Base-by-base conservation (phyloP, 2,113 vertebrate species). In the Eira barbara region DNA sequence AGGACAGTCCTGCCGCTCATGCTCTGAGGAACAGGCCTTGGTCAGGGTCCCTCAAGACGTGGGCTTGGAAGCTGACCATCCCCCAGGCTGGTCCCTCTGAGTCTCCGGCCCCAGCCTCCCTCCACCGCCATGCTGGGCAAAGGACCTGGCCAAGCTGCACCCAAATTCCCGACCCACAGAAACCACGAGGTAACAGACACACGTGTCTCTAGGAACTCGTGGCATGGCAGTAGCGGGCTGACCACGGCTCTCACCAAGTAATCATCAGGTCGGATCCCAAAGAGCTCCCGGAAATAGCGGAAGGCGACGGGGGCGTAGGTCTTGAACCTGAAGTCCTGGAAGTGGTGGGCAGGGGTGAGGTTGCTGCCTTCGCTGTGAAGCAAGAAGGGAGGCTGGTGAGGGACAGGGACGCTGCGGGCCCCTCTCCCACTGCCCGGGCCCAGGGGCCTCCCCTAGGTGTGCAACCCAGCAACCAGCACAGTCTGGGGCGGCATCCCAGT, bases 251-350 rank as follows among this genome's bases (percentile, higher is more conserved):
- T 98, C 98, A 99, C 99, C 99, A 99, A 98, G 98, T 99, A 99
- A 98, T 99, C 99, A 18, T 99, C 99, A 0, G 99, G 99, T 96
- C 99, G 99, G 98, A 99, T 99, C 88, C 99, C 99, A 29, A 99
- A 99, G 89, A 99, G 99, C 89, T 99, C 99, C 98, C 99, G 99
- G 99, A 99, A 99, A 98, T 99, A 99, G n/a, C 99, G 99, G 96
- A 99, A 99, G 97, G 99, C 99, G 67, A 99, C 99, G 0, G 99
- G 99, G 18, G 99, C 99, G 0, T 99, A 99, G 0, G 99, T 99
- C 99, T 99, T 99, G 98, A 99, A 99, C 93, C 99, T 99, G 99
- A 99, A 99, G 99, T 99, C 99, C 0, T 99, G 99, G 69, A 99
- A 99, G 97, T 99, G 99, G 98, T 99, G 99, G 39, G 99, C 99